A percentile compares a stretch with the other conserved stretches of the same genome.
Conservation (phyloP, 1,140 invertebrate genomes). For the Camponotus pennsylvanicus region DNA sequence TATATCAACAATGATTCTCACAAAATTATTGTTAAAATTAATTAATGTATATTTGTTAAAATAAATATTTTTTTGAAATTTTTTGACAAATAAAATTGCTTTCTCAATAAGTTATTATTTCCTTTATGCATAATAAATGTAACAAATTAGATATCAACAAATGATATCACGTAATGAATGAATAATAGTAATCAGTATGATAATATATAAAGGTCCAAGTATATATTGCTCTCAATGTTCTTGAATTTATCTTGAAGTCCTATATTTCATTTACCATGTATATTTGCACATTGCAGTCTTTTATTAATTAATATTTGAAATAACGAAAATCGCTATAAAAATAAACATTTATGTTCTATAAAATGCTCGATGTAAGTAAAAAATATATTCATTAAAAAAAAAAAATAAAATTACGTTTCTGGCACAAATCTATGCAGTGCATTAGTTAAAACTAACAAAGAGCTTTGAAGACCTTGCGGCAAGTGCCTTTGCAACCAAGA, state of each 20-base stretch:
- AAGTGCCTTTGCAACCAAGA: conserved; percentile 87
- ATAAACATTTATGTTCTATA: conserved; percentile 46
- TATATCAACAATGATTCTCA: background rate
- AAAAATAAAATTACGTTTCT: conserved; percentile 80
- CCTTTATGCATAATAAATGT: background rate
- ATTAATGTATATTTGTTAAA: conserved; percentile 61
- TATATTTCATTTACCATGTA: background rate
- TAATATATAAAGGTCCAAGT: conserved; percentile 23
- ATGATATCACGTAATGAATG: background rate
- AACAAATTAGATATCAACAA: background rate
- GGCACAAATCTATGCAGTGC: conserved; percentile 87
- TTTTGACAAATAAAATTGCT: conserved; percentile 39
- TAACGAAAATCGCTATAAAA: conserved; percentile 11
- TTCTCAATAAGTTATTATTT: conserved; percentile 10
- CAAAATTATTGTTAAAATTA: conserved; percentile 35
- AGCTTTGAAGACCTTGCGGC: conserved; percentile 87
- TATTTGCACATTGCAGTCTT: conserved; percentile 33
- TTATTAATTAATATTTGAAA: background rate
- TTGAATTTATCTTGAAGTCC: conserved; percentile 9
- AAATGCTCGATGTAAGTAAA: conserved; percentile 18
- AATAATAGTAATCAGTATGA: conserved; percentile 9
- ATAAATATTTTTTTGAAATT: conserved; percentile 37
- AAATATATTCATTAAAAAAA: conserved; percentile 42
- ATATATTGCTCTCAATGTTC: conserved; percentile 45
- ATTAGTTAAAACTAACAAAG: conserved; percentile 86